Evolutionary conservation across 92 coral and sea anemone species (phyloP), one percentile per base, ranked within the genome.

Genomic region (Siderastrea radians): DNA sequence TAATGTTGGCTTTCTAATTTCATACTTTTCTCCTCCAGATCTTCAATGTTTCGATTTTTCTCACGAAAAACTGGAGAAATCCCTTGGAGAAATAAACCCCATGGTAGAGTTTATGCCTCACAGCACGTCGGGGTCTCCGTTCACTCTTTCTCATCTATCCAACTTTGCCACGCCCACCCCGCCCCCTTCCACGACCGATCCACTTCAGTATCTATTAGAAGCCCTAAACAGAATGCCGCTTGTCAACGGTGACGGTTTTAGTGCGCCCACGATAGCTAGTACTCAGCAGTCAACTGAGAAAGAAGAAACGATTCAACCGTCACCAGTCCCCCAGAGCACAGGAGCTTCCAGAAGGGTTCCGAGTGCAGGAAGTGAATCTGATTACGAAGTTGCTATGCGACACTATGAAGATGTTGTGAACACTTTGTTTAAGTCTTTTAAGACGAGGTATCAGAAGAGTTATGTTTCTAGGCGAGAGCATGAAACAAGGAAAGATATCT

Each of bases 71-170:
- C 78, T 92, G 61, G 90, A 88, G 19, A 90, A 94, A 49, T 87
- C 92, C 68, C 91, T 95, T 0, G 95, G 98, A 16, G 98, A 95
- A 52, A 92, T 97, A 7, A 97, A 97, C 76, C 99, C 99, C 4
- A 97, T 97, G 98, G 58, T 95, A 14, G 99, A 97, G 83, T 97
- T 90, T 67, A 97, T 95, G 99, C 99, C 99, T 9, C 99, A 97
- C 74, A 86, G 93, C 14, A 84, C 84, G 14, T 89, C 94, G n/a
- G 95, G 95, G 3, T 94, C 97, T 9, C 97, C 97, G 3, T 92
- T 86, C 51, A 92, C 95, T 3, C 81, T 92, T 26, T 94, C 97
- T 0, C 94, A 94, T 57, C 75, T 73, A 13, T 66, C 92, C 60
- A 82, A 82, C 75, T 68, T 45, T 52, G 84, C 55, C 59, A 50